phyloP scores from a whole-genome alignment of 2,888 invertebrate genomes.

The Synanthedon formicaeformis region DNA sequence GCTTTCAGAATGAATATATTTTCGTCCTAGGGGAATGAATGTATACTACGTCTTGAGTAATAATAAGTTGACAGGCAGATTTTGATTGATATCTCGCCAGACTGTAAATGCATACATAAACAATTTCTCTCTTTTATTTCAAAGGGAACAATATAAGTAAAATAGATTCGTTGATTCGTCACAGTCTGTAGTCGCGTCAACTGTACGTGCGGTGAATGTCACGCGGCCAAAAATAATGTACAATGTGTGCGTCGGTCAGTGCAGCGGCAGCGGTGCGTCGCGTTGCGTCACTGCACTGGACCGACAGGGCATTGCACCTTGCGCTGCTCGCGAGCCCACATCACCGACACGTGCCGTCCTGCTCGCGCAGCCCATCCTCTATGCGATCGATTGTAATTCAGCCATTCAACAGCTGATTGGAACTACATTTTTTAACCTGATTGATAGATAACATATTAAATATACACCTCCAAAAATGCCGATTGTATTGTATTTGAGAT shows the following conservation, averaged over 20 bases:
- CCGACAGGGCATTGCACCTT: slow-evolving; percentile 61
- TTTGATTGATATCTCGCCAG: slow-evolving; percentile 24
- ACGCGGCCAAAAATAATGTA: slow-evolving; percentile 54
- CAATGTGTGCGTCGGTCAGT: slow-evolving; percentile 40
- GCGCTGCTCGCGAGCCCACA: slow-evolving; percentile 22
- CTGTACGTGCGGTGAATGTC: slow-evolving; percentile 49
- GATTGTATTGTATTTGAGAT: no score
- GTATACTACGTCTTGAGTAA: neutral
- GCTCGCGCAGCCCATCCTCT: slow-evolving; percentile 23
- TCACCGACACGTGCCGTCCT: slow-evolving; percentile 16
- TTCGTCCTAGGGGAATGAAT: neutral
- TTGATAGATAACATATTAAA: slow-evolving; percentile 10
- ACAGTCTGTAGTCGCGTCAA: slow-evolving; percentile 25
- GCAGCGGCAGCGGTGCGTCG: slow-evolving; percentile 56
- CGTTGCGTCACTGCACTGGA: slow-evolving; percentile 47
- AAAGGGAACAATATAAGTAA: slow-evolving; percentile 20
- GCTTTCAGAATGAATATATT: slow-evolving; percentile 25
- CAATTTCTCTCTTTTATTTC: slow-evolving; percentile 9
- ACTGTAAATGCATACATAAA: slow-evolving; percentile 9
- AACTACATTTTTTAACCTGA: slow-evolving; percentile 20
- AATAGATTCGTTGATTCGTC: slow-evolving; percentile 38
- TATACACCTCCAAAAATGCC: neutral
- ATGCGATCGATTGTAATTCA: slow-evolving; percentile 42
- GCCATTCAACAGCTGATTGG: slow-evolving; percentile 55
- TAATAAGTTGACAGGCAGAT: slow-evolving; percentile 11